Evolutionary conservation across 37 sponge, comb jelly and placozoan species (phyloP), one percentile per base, ranked within the genome.

Genomic region (Agelas oroides): DNA sequence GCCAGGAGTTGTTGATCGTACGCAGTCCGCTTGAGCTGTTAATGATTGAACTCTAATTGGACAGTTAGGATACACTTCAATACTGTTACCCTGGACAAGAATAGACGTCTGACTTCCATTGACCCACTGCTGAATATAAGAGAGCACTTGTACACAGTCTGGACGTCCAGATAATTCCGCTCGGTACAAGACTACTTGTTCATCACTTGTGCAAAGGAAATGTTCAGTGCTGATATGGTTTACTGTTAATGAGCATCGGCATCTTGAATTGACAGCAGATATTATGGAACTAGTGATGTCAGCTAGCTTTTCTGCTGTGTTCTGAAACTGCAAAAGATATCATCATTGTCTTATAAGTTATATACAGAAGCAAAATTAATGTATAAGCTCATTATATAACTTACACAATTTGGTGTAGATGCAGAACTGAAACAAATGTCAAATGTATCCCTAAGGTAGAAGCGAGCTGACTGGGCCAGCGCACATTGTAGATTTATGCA

Each of bases 171-270:
- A 55, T 53, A 75, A 33, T 53, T 24, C 5, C 0, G 75, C 75
- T 56, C 75, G 53, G 16, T 34, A 75, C 13, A 75, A 55, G 11
- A 75, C 75, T 31, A 55, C 56, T 31, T 28, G 24, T 75, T 28
- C 1, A 19, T 58, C 19, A 3, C 30, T 12, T 23, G 75, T 46
- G 46, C 46, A 46, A 12, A 46, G 46, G 46, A 46, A 46, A 8
- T 46, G 46, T 46, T 8, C 33, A 31, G 75, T 27, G 56, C 58
- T 75, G 59, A 75, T 75, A 59, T 56, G 55, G 59, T 56, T 27
- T 53, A 59, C 57, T 27, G 31, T 57, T 27, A 75, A 23, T 31
- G 31, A 16, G 56, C 75, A 75, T 15, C 56, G 75, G 15, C 75
- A 75, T 27, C 33, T 14, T 17, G 20, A 17, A 19, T 55, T 55